Conservation (phyloP, 2,888 invertebrate genomes). For the Drosophila atripex region DNA sequence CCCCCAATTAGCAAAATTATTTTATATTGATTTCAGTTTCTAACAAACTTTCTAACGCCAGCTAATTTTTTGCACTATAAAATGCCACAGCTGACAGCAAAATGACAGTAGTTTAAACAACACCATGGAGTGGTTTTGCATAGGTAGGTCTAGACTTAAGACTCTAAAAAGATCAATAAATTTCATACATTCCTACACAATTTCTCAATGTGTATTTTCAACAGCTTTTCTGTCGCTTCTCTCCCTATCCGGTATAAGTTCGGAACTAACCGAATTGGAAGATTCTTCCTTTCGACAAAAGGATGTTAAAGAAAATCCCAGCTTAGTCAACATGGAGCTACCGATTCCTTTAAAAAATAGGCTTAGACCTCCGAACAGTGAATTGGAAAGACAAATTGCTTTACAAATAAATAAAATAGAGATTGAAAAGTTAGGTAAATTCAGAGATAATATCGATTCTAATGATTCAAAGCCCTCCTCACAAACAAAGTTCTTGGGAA, state of each 20-base stretch:
- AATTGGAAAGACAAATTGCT: background rate
- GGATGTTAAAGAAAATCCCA: background rate
- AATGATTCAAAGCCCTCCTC: background rate
- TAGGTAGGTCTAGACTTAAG: background rate
- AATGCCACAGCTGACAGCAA: background rate
- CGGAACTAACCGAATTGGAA: background rate
- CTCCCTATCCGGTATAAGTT: background rate
- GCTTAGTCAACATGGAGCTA: background rate
- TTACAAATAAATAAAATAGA: background rate
- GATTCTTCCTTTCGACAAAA: background rate
- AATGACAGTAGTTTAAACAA: background rate
- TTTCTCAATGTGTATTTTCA: background rate
- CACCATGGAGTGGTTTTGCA: background rate
- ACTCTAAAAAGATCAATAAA: background rate
- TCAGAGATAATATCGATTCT: background rate
- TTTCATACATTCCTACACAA: background rate
- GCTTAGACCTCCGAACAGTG: background rate
- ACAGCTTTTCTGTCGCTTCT: background rate
- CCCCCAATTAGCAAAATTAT: background rate
- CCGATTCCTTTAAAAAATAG: background rate
- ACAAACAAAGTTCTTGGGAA: constrained; percentile 2
- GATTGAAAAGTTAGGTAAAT: background rate
- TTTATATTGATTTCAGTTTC: background rate
- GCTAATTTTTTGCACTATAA: background rate
- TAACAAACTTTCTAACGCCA: background rate